Base-by-base conservation (phyloP, 2,888 invertebrate species). In the Pycnomerus fuliginosus region DNA sequence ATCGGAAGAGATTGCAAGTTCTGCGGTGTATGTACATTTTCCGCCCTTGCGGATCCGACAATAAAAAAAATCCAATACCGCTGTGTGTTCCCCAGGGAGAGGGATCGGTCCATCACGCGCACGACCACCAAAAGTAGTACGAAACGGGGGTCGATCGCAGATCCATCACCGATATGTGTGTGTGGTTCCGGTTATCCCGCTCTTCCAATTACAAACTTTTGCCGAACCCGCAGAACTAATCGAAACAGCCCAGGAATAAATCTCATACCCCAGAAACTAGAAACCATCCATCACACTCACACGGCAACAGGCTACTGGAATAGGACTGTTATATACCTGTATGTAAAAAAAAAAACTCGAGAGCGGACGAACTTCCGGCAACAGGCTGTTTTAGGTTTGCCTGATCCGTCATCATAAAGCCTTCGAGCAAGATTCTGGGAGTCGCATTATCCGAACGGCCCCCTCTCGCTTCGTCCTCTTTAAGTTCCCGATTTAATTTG, bases 191-290 rank as follows among this genome's bases (percentile, higher is more conserved):
- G 22, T 16, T 16, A 15, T 7, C 10, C 28, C n/a, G 13, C 28
- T 20, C 13, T 38, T 50, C 52, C 59, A 58, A 59, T 56, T 58
- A 58, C 53, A 51, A 59, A 59, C 41, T 58, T 58, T 55, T 48
- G 17, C 53, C 48, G 44, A 47, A 48, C 46, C 52, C 50, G 48
- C 36, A 36, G 42, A 57, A 56, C 57, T 59, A 57, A 59, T 59
- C 57, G 55, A 59, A 59, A n/a, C n/a, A n/a, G n/a, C 52, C 54
- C 38, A 49, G 47, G 52, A 52, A 56, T 55, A 56, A 55, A 53
- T 56, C 55, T 55, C 48, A 25, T 10, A 12, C n/a, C 11, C 7
- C 27, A n/a, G n/a, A n/a, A n/a, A n/a, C n/a, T n/a, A n/a, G n/a
- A n/a, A n/a, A n/a, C n/a, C n/a, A n/a, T n/a, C n/a, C n/a, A n/a